Evolutionary conservation across 2,113 vertebrate species (phyloP).

Genomic region (Elaphurus davidianus): DNA sequence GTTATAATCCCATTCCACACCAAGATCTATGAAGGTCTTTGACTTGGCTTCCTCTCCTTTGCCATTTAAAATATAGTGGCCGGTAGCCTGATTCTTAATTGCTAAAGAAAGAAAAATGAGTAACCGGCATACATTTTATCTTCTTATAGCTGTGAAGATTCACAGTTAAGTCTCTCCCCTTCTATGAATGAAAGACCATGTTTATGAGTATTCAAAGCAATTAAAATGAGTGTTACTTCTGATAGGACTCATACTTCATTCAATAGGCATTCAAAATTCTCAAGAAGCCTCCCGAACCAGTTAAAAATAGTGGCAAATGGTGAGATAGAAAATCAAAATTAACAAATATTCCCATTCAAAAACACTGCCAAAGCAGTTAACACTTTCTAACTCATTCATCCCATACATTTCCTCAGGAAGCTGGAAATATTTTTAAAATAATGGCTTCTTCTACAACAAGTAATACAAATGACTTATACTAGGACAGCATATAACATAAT

Average conservation of each 20-base stretch:
- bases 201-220: neutral
- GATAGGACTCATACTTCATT: neutral
- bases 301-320: neutral
- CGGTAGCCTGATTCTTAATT: slow-evolving; percentile 98
- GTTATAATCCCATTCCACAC: slow-evolving; percentile 96
- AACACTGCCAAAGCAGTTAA: slow-evolving; percentile 14
- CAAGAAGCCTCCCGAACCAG: neutral
- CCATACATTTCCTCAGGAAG: neutral
- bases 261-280: neutral
- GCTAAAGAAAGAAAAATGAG: slow-evolving; percentile 82
- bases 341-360: slow-evolving; percentile 42
- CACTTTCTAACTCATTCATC: neutral
- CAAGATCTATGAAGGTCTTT: slow-evolving; percentile 93
- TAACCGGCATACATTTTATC: neutral
- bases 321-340: neutral
- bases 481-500: neutral
- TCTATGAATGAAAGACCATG: neutral
- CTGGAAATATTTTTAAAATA: neutral
- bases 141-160: fast-evolving
- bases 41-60: slow-evolving; percentile 93
- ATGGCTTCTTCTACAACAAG: neutral
- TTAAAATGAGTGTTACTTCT: neutral
- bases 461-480: neutral
- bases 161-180: neutral
- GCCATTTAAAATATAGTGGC: slow-evolving; percentile 96